These are phyloP conservation scores for Perdita meconis DNA, from an alignment of 2,888 invertebrate genomes.

Conservation along the genomic window DNA sequence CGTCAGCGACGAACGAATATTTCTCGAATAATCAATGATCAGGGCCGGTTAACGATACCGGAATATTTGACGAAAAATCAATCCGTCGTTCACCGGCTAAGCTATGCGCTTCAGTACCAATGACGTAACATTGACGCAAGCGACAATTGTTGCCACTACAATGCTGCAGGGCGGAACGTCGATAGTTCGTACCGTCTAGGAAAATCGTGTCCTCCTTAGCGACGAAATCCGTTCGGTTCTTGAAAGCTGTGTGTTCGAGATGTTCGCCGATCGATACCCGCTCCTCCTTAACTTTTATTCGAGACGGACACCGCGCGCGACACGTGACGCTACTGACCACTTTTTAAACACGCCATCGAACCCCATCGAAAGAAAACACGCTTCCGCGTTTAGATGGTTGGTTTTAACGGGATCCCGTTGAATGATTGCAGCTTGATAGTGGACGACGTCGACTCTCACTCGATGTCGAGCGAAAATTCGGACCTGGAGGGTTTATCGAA, in stretches of 20 bases:
- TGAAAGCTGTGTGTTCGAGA: not conserved
- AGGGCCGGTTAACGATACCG: not conserved
- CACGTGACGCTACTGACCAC: too few relatives aligned
- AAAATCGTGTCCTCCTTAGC: constrained; percentile 48
- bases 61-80: constrained; percentile 61
- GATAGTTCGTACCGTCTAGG: constrained; percentile 56
- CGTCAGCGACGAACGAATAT: too few relatives aligned
- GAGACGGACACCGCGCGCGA: not conserved
- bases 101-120: constrained; percentile 59
- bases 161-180: constrained; percentile 69
- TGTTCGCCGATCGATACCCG: not conserved
- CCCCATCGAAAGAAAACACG: too few relatives aligned
- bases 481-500: constrained; percentile 74
- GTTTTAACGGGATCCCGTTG: not conserved
- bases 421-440: constrained; percentile 77
- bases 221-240: not conserved
- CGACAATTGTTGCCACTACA: constrained; percentile 79
- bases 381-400: not conserved
- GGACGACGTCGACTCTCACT: constrained; percentile 78
- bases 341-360: too few relatives aligned
- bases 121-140: constrained; percentile 80
- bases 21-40: not conserved
- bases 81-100: constrained; percentile 58
- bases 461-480: constrained; percentile 71
- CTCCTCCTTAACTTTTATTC: not conserved